Base-by-base conservation (phyloP, 2,888 invertebrate genomes). In the Lapara coniferarum region DNA sequence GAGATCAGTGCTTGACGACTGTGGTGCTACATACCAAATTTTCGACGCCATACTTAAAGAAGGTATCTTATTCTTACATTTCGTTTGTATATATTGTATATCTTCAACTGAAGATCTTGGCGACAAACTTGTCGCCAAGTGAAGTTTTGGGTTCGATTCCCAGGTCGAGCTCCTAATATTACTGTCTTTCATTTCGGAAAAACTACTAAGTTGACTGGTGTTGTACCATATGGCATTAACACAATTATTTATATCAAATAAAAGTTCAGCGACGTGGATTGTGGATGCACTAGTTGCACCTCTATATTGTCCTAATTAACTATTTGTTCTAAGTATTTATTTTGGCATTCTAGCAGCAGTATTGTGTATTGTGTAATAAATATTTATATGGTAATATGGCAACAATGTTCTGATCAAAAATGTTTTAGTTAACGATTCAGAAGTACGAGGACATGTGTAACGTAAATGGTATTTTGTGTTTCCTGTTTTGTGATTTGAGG, bases 11-110 rank as follows among this genome's bases (percentile, higher is more conserved):
- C 90, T 96, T n/a, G 95, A 95, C 72, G 97, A 97, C 83, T 97
- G 97, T 83, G 97, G 96, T 68, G 95, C 97, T 10, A 97, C 97
- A 7, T 97, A 97, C 84, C 95, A 95, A 84, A 97, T 97, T 80
- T 97, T 95, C 86, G 97, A 97, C 76, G 94, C 95, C 76, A 97
- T 97, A 81, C 92, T 97, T 44, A 87, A 84, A 86, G 91, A 93
- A 92, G 93, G 93, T 93, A 90, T 73, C 16, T 10, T 25, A 72
- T 70, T 68, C 57, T 63, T 19, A 13, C 5, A 46, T 46, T 63
- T 19, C 13, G 55, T 55, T 55, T 10, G 19, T 19, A 55, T 10
- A 19, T 8, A 37, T 7, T 8, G 37, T 37, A 25, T 25, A 5
- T 37, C 37, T 37, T 37, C 8, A 37, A 6, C n/a, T n/a, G n/a